A percentile compares a stretch with the other conserved stretches of the same genome.
These are phyloP conservation scores for Montifringilla adamsi DNA, from an alignment of 2,113 vertebrate species.

Conservation along the genomic window DNA sequence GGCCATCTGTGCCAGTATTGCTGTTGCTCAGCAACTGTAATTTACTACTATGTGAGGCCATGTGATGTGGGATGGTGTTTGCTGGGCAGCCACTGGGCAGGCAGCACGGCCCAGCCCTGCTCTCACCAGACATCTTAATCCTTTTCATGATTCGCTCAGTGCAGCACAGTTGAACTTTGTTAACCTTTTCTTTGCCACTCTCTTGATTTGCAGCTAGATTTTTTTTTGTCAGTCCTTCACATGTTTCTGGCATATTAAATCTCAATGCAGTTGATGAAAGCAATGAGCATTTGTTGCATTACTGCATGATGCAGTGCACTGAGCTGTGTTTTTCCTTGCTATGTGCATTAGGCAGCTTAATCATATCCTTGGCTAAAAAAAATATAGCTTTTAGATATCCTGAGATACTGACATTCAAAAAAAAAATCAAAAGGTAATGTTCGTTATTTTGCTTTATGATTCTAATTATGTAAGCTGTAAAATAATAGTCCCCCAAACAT, in stretches of 20 bases:
- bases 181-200: neutral
- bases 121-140: constrained; percentile 39
- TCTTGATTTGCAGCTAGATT: neutral
- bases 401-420: neutral
- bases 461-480: neutral
- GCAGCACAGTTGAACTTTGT: neutral
- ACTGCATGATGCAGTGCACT: neutral
- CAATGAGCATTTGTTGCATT: neutral
- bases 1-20: constrained; percentile 54
- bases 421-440: neutral
- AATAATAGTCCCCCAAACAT: neutral
- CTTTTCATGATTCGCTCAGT: fast-evolving
- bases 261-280: neutral
- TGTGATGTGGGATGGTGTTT: constrained; percentile 45
- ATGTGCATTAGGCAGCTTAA: neutral
- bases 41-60: constrained; percentile 64
- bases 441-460: neutral
- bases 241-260: neutral
- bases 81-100: constrained; percentile 1
- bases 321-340: neutral
- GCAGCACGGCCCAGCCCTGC: constrained; percentile 10
- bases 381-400: neutral
- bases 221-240: neutral
- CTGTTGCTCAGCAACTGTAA: constrained; percentile 72
- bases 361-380: neutral